Base-by-base conservation (phyloP, 1,140 invertebrate species). In the Bactericera cockerelli region DNA sequence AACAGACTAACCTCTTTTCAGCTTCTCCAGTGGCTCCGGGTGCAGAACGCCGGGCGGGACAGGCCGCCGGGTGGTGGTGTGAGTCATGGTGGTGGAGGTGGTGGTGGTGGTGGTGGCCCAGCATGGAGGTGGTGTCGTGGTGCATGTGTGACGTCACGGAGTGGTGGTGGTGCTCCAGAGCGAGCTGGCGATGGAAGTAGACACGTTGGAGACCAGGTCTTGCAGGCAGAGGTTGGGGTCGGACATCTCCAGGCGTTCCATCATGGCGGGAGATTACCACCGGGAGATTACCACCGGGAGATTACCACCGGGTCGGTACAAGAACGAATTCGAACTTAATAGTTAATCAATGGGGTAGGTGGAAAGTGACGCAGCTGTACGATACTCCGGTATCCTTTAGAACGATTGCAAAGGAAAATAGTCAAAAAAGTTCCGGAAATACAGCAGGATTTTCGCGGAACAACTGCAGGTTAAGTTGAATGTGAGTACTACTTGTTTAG, bases 1-100 rank as follows among this genome's bases (percentile, higher is more conserved):
- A n/a, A n/a, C n/a, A n/a, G n/a, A n/a, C 80, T 82, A 74, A 86
- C 81, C 79, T 81, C 85, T 77, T 82, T 86, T 87, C 63, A 88
- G 76, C 72, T 87, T 88, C 74, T 88, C 85, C 54, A 88, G 69
- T 10, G 85, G 84, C 69, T 87, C 84, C 67, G 86, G 84, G 65
- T 82, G 79, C 25, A 82, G 67, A 1, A 63, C 62, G 1, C 63
- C 58, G 31, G 64, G 63, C 21, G 61, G 58, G 26, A 61, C 61
- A 0, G 60, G 26, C n/a, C 77, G 79, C 63, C 71, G 73, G 42
- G 63, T 68, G 21, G 68, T 69, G 63, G 63, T 69, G 65, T 70
- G 69, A 10, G 81, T 78, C 61, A 80, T 75, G 33, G 75, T 73
- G 0, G 69, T 65, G 53, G 71, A 70, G 64, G 76, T 77, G 57